These are phyloP conservation scores for Morone saxatilis DNA, from an alignment of 2,113 vertebrate species.

Conservation along the genomic window DNA sequence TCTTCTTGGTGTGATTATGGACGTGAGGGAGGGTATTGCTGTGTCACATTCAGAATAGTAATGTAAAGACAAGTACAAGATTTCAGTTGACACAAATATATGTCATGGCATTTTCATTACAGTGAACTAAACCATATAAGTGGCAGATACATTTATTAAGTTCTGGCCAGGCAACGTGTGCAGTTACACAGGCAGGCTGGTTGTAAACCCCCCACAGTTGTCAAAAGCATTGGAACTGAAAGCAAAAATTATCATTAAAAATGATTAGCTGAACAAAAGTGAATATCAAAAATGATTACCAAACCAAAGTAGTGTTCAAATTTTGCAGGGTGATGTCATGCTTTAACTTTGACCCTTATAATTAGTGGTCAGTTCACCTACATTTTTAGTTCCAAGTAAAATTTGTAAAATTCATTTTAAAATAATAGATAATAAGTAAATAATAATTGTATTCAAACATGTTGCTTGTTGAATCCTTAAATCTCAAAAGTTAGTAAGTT, in stretches of 20 bases:
- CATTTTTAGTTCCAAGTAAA: too few species aligned
- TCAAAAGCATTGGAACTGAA: neutral
- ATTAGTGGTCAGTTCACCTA: too few species aligned
- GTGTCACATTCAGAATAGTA: conserved; percentile 2
- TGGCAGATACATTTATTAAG: neutral
- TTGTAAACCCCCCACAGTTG: neutral
- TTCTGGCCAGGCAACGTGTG: neutral
- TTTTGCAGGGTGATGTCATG: too few species aligned
- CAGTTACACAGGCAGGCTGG: neutral
- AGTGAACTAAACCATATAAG: neutral
- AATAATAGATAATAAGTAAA: too few species aligned
- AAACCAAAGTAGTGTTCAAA: too few species aligned
- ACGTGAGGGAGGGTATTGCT: conserved; percentile 30
- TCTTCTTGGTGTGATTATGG: conserved; percentile 39
- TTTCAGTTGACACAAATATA: conserved; percentile 10
- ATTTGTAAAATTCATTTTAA: too few species aligned
- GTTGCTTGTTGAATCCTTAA: too few species aligned
- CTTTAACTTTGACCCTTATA: too few species aligned
- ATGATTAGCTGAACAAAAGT: neutral
- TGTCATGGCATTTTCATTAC: neutral
- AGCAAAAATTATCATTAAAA: neutral
- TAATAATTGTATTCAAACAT: too few species aligned
- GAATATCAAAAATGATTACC: neutral
- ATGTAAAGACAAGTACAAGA: neutral
- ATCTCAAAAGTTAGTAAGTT: too few species aligned